Conservation (phyloP, 2,797 vertebrate species). For the Channa striata region DNA sequence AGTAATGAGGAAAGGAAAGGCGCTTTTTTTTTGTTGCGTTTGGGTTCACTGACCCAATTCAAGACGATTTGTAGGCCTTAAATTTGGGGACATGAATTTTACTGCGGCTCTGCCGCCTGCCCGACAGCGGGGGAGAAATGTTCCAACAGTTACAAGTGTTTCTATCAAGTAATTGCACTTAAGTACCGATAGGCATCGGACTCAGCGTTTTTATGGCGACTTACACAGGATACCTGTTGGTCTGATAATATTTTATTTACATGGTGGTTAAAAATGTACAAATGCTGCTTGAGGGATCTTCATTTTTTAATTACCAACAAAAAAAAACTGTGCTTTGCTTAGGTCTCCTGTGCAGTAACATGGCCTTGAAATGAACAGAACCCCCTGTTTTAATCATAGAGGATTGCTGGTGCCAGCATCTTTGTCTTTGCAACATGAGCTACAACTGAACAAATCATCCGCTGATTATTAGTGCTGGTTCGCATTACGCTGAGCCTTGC, state of each 20-base stretch:
- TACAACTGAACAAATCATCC: slow-evolving; percentile 72
- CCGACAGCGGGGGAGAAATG: neutral
- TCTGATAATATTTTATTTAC: slow-evolving; percentile 62
- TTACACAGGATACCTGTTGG: slow-evolving; percentile 49
- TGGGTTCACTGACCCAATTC: slow-evolving; percentile 49
- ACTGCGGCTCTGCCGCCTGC: slow-evolving; percentile 5
- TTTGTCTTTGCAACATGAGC: slow-evolving; percentile 64
- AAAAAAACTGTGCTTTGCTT: slow-evolving; percentile 45
- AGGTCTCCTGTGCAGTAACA: slow-evolving; percentile 52
- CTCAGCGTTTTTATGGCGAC: slow-evolving; percentile 41
- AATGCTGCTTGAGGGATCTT: slow-evolving; percentile 57
- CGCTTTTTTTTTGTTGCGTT: slow-evolving; percentile 39
- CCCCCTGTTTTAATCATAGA: slow-evolving; percentile 61
- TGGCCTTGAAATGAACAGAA: slow-evolving; percentile 66
- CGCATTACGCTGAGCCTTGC: slow-evolving; percentile 53
- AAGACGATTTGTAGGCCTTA: slow-evolving; percentile 45
- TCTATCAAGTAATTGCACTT: slow-evolving; percentile 27
- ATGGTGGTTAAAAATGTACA: slow-evolving; percentile 33
- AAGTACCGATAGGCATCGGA: slow-evolving; percentile 14
- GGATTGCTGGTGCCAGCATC: slow-evolving; percentile 40
- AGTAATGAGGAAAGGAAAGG: slow-evolving; percentile 38
- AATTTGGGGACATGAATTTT: slow-evolving; percentile 37
- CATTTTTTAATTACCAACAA: slow-evolving; percentile 67
- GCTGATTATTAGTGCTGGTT: slow-evolving; percentile 73
- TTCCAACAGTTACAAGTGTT: slow-evolving; percentile 21